phyloP scores from a whole-genome alignment of 2,888 invertebrate genomes.

The Seladonia tumulorum region DNA sequence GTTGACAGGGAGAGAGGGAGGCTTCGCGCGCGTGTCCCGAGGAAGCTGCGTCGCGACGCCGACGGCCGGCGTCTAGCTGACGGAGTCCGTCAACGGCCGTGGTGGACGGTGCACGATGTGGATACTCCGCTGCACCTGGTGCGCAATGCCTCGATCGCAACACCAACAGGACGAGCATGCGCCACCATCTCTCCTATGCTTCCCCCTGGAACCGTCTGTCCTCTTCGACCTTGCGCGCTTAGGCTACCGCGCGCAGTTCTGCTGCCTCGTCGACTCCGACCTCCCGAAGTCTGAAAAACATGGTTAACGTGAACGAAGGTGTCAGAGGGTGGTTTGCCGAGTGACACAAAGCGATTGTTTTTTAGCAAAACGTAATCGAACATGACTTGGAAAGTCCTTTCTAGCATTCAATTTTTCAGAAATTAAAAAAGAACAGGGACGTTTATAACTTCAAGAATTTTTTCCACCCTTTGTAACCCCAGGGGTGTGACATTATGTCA shows the following conservation, averaged over 20 bases:
- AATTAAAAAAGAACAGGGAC: too few species aligned
- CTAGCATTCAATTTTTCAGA: too few species aligned
- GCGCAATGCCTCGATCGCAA: constrained; percentile 58
- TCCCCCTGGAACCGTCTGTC: not conserved
- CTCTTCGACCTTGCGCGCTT: constrained; percentile 3
- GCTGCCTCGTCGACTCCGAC: not conserved
- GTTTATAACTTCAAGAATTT: too few species aligned
- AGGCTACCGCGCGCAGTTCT: not conserved
- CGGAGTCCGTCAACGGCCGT: constrained; percentile 36
- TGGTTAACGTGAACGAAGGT: not conserved
- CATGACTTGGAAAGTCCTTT: too few species aligned
- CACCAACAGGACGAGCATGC: constrained; percentile 76
- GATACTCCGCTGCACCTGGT: constrained; percentile 71
- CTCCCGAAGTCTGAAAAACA: not conserved
- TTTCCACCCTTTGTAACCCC: too few species aligned
- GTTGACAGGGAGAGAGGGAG: not conserved
- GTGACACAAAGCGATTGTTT: not conserved
- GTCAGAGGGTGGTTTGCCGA: not conserved
- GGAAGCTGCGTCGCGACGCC: constrained; percentile 44
- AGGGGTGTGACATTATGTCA: too few species aligned
- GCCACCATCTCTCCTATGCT: constrained; percentile 58
- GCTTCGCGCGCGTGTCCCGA: constrained; percentile 36
- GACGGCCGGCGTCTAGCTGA: not conserved
- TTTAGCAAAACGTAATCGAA: too few species aligned
- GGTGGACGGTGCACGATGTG: constrained; percentile 61